Evolutionary conservation across 2,888 invertebrate species (phyloP), one percentile per base, ranked within the genome.

Genomic region (Lasioglossum leucozonium): DNA sequence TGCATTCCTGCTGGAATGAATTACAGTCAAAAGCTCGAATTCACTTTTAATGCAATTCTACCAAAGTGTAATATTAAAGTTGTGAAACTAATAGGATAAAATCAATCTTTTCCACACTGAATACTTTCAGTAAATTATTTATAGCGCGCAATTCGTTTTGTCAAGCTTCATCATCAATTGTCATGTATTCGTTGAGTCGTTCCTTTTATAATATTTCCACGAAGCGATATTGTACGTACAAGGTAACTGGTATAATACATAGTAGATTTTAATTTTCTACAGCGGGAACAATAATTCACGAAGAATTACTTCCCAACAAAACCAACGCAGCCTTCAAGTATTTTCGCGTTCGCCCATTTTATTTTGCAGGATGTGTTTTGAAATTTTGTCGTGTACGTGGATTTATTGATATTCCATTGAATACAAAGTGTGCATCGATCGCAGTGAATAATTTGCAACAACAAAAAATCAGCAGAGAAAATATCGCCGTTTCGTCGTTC

Each of bases 351-450:
- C 30, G 22, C 22, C 22, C 4, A 2, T n/a, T 67, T 34, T 47
- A 2, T n/a, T 67, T 34, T 47, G 34, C 42, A n/a, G 42, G 26
- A 58, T 34, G 30, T 44, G 44, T 72, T 62, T 44, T n/a, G 34
- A 34, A 58, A 51, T 77, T 44, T 51, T 11, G 37, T 26, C 77
- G 51, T 26, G n/a, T 51, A 40, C 3, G 26, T 40, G 40, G 47
- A 77, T 77, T 69, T 77, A 77, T 77, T n/a, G 72, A 72, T 51
- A 51, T 37, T 51, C 18, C 37, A 37, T 34, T 11, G 65, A 69
- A 77, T 37, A 13, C n/a, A 47, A 37, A 51, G 37, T 51, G 34
- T 13, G 47, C 37, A 51, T 78, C 44, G 72, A 72, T 78, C 72
- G 34, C 72, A 22, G n/a, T 18, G 55, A 65, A 55, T 40, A 73